Percentiles rank a stretch among this genome's conserved stretches.
Evolutionary conservation across 2,797 vertebrate species (phyloP).

Genomic region (Enteromius treurensis): DNA sequence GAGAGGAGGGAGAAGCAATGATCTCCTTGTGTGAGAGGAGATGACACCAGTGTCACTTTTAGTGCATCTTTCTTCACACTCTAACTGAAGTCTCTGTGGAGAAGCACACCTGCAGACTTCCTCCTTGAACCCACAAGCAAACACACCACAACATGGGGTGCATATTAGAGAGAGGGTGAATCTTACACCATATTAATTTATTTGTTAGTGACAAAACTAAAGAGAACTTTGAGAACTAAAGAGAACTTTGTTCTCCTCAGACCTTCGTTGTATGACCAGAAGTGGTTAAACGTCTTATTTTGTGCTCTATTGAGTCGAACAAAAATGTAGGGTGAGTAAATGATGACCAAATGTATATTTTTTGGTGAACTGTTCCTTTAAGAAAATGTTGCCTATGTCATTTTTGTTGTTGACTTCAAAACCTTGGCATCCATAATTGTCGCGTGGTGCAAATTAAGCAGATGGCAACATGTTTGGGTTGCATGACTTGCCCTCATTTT

Average conservation of each 20-base stretch:
- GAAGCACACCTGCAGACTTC: slow-evolving; percentile 37
- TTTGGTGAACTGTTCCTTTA: not conserved
- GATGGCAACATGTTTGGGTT: not conserved
- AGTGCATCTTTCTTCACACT: slow-evolving; percentile 42
- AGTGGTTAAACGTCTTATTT: not conserved
- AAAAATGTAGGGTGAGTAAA: not conserved
- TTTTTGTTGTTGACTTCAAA: not conserved
- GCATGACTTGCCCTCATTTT: not conserved
- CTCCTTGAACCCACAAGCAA: not conserved
- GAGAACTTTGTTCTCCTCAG: not conserved
- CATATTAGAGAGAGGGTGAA: not conserved
- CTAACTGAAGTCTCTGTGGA: slow-evolving; percentile 13
- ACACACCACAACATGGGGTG: not conserved
- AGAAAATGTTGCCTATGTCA: not conserved
- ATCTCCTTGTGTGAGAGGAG: slow-evolving; percentile 42
- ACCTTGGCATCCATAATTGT: not conserved
- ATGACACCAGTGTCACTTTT: slow-evolving; percentile 53
- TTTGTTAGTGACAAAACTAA: not conserved
- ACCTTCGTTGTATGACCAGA: not conserved
- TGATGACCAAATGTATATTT: not conserved
- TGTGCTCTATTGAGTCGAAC: not conserved
- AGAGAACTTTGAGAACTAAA: too few relatives aligned
- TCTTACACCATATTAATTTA: not conserved
- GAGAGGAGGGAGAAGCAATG: slow-evolving; percentile 46
- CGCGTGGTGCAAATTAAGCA: slow-evolving; percentile 14